Evolutionary conservation across 2,113 vertebrate genomes (phyloP).

Genomic region (Pleuronectes platessa): DNA sequence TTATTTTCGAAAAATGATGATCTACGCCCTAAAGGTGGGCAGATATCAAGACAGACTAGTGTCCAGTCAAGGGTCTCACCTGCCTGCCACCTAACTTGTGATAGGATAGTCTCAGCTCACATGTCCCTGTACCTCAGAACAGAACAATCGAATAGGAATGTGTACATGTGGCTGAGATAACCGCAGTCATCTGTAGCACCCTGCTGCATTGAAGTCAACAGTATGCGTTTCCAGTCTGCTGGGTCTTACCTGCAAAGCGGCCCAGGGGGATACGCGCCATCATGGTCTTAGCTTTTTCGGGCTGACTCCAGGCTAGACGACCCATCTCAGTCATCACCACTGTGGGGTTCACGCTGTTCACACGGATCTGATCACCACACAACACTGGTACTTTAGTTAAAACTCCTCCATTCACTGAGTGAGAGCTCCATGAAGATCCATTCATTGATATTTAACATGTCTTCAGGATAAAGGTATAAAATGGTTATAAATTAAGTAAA

Average conservation of each 20-base stretch:
- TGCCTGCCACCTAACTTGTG: too few relatives aligned
- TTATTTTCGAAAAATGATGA: background rate
- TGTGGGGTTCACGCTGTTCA: conserved; percentile 94
- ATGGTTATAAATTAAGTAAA: too few relatives aligned
- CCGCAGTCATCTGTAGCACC: too few relatives aligned
- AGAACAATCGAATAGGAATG: too few relatives aligned
- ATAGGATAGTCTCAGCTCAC: too few relatives aligned
- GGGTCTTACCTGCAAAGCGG: conserved; percentile 90
- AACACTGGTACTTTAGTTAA: background rate
- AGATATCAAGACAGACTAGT: too few relatives aligned
- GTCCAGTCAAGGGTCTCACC: too few relatives aligned
- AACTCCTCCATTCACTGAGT: background rate
- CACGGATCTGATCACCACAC: conserved; percentile 87
- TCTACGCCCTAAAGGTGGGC: too few relatives aligned
- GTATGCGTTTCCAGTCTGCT: background rate
- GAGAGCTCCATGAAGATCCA: background rate
- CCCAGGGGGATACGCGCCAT: conserved; percentile 90
- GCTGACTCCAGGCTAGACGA: conserved; percentile 88
- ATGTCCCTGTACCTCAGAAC: too few relatives aligned
- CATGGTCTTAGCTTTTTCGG: conserved; percentile 87
- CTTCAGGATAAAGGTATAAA: too few relatives aligned
- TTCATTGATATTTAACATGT: background rate
- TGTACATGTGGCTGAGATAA: too few relatives aligned
- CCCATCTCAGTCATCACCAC: conserved; percentile 97
- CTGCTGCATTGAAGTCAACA: background rate